Evolutionary conservation across 2,888 invertebrate genomes (phyloP).

Genomic region (Macropis europaea): DNA sequence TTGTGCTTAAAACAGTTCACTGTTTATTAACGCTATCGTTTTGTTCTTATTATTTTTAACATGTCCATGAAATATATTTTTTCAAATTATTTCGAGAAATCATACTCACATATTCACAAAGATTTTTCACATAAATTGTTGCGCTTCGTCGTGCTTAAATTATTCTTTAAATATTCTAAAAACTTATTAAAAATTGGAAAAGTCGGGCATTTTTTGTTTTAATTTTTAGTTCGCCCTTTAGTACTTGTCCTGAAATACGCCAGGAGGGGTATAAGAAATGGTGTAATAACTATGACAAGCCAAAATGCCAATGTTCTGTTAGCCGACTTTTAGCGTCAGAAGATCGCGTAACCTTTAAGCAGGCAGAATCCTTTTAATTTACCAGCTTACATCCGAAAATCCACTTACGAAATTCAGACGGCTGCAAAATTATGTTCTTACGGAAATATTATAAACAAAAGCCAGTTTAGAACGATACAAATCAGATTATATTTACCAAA

Average conservation of each 20-base stretch:
- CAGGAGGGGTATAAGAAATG: constrained; percentile 3
- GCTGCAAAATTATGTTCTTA: neutral
- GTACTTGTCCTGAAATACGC: neutral
- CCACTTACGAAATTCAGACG: neutral
- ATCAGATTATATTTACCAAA: neutral
- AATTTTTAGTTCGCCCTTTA: constrained; percentile 11
- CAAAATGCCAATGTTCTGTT: constrained; percentile 58
- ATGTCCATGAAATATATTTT: too few species aligned
- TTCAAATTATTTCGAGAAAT: too few species aligned
- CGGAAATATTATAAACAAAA: neutral
- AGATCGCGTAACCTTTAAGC: constrained; percentile 42
- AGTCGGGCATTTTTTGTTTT: too few species aligned
- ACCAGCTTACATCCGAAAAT: neutral
- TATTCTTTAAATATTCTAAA: too few species aligned
- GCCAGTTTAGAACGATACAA: too few species aligned
- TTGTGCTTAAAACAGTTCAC: too few species aligned
- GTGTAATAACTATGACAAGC: constrained; percentile 14
- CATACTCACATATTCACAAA: too few species aligned
- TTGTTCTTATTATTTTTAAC: too few species aligned
- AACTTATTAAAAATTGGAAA: too few species aligned
- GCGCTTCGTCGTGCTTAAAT: too few species aligned
- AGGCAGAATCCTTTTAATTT: constrained; percentile 6
- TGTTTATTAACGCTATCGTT: too few species aligned
- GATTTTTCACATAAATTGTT: too few species aligned
- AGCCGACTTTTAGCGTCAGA: constrained; percentile 36